These are phyloP conservation scores for Orthosia incerta DNA, from an alignment of 2,888 invertebrate genomes.

Conservation along the genomic window DNA sequence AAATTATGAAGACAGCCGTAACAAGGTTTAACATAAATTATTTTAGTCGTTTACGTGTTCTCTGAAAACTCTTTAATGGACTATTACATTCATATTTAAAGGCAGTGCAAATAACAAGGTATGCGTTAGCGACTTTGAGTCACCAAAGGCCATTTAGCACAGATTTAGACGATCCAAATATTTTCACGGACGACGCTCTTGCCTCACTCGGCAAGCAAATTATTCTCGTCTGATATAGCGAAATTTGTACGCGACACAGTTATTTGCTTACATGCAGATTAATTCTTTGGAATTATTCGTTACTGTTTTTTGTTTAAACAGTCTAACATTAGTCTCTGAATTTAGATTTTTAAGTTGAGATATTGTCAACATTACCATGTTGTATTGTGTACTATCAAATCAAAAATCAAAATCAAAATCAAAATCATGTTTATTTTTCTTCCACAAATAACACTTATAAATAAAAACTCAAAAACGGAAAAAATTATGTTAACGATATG, in stretches of 20 bases:
- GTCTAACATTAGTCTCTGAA: no score
- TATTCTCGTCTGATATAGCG: constrained; percentile 60
- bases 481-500: no score
- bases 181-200: constrained; percentile 87
- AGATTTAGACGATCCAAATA: constrained; percentile 88
- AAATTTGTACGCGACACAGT: constrained; percentile 40
- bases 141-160: constrained; percentile 86
- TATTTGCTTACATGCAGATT: constrained; percentile 23
- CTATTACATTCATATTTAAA: constrained; percentile 60
- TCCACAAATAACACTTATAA: no score
- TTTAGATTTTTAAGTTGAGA: neutral
- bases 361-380: no score
- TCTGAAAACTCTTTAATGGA: constrained; percentile 45
- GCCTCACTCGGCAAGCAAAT: constrained; percentile 72
- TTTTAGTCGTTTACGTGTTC: constrained; percentile 35
- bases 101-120: constrained; percentile 70
- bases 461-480: no score
- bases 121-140: constrained; percentile 80
- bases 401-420: no score
- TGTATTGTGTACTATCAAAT: neutral
- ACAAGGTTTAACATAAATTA: constrained; percentile 53
- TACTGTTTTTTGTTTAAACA: neutral
- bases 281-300: constrained; percentile 2
- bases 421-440: no score
- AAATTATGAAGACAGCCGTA: constrained; percentile 29